Conservation (phyloP, 2,113 vertebrate genomes). For the Alouatta palliata region DNA sequence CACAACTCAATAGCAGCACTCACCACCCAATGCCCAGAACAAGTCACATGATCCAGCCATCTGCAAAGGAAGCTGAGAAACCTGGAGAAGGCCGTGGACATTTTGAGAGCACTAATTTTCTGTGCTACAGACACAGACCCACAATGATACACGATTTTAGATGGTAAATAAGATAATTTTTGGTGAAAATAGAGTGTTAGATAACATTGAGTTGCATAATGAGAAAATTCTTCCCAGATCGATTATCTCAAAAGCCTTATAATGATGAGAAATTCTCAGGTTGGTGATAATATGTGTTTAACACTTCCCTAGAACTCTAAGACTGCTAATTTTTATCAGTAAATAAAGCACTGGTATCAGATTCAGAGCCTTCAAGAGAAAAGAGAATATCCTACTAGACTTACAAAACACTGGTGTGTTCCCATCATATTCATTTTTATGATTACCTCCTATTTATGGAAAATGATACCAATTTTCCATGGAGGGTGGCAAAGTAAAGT, state of each 20-base stretch:
- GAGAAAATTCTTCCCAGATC: neutral
- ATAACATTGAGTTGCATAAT: neutral
- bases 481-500: neutral
- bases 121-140: neutral
- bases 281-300: neutral
- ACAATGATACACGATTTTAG: neutral
- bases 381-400: neutral
- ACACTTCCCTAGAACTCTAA: neutral
- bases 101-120: neutral
- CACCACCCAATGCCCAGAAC: neutral
- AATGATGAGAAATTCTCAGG: neutral
- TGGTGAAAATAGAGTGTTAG: neutral
- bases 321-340: neutral
- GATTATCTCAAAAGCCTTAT: neutral
- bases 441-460: neutral
- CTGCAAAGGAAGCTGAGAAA: neutral
- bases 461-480: neutral
- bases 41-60: neutral
- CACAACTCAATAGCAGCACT: neutral
- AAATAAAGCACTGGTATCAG: neutral
- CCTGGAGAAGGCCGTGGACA: fast-evolving
- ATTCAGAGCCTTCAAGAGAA: neutral
- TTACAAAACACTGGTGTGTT: neutral
- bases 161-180: neutral
- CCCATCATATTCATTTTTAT: neutral